Conservation (phyloP, 2,797 vertebrate genomes). For the Halcyon chelicuti region DNA sequence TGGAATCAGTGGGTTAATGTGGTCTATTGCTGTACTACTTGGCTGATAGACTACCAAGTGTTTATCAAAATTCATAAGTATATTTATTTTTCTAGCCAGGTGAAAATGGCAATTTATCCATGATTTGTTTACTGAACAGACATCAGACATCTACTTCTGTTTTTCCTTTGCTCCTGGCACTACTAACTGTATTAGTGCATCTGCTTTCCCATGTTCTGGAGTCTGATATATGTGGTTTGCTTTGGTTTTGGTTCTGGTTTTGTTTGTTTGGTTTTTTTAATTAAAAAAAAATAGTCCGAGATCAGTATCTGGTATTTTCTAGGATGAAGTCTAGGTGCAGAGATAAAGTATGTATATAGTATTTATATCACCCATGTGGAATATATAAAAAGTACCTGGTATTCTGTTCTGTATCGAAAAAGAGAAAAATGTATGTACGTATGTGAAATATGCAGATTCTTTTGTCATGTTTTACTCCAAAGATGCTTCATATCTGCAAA, state of each 20-base stretch:
- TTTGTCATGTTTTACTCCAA: background rate
- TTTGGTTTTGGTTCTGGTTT: accelerated
- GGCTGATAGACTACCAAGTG: background rate
- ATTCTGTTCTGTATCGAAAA: background rate
- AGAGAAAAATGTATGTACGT: background rate
- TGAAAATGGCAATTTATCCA: background rate
- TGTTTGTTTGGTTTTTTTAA: background rate
- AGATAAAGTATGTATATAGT: background rate
- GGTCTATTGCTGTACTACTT: background rate
- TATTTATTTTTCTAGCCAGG: background rate
- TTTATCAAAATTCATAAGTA: background rate
- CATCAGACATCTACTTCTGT: background rate
- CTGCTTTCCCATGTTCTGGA: background rate
- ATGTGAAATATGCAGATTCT: background rate
- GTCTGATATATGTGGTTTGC: background rate
- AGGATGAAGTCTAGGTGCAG: background rate
- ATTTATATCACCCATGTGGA: background rate
- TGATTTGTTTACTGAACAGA: background rate
- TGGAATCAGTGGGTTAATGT: background rate
- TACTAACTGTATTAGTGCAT: accelerated
- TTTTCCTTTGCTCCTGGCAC: background rate
- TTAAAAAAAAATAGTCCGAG: background rate
- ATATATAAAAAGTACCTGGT: background rate
- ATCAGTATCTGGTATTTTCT: background rate
- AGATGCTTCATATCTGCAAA: background rate